Percentiles rank a stretch among this genome's conserved stretches.
These are phyloP conservation scores for Melanogrammus aeglefinus DNA, from an alignment of 2,797 vertebrate species.

Conservation along the genomic window DNA sequence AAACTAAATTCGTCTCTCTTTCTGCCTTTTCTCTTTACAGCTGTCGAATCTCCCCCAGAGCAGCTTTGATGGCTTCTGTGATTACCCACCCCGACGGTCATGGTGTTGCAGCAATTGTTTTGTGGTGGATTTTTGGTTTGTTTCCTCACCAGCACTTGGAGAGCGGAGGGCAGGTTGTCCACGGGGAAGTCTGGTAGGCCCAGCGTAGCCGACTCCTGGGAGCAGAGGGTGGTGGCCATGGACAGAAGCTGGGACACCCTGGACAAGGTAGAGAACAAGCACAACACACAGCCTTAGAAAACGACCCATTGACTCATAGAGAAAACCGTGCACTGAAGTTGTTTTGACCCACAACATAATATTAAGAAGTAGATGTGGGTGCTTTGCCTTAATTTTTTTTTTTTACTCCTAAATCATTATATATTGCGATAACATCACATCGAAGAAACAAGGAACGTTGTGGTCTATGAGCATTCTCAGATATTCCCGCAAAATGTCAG, in stretches of 20 bases:
- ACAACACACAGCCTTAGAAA: neutral
- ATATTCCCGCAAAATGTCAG: neutral
- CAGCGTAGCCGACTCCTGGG: slow-evolving; percentile 88
- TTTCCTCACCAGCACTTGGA: slow-evolving; percentile 85
- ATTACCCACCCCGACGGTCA: neutral
- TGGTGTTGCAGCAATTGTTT: neutral
- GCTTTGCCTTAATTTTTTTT: neutral
- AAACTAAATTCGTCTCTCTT: no score
- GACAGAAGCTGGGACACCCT: slow-evolving; percentile 94
- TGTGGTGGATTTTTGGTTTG: neutral
- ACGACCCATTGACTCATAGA: neutral
- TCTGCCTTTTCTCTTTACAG: neutral
- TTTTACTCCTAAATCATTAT: neutral
- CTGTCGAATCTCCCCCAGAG: neutral
- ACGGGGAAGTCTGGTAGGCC: slow-evolving; percentile 96
- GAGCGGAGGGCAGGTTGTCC: slow-evolving; percentile 84
- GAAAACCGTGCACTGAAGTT: neutral
- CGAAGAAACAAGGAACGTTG: neutral
- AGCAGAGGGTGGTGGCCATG: slow-evolving; percentile 90
- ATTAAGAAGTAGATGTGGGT: no score
- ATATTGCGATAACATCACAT: neutral
- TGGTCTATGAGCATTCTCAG: neutral
- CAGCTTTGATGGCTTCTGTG: no score
- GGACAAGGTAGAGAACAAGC: slow-evolving; percentile 11
- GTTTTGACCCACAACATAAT: neutral